Percentiles rank a stretch among this genome's conserved stretches.
phyloP scores from a whole-genome alignment of 35 echinoderm and acorn worm species.

The Chiridota heheva region DNA sequence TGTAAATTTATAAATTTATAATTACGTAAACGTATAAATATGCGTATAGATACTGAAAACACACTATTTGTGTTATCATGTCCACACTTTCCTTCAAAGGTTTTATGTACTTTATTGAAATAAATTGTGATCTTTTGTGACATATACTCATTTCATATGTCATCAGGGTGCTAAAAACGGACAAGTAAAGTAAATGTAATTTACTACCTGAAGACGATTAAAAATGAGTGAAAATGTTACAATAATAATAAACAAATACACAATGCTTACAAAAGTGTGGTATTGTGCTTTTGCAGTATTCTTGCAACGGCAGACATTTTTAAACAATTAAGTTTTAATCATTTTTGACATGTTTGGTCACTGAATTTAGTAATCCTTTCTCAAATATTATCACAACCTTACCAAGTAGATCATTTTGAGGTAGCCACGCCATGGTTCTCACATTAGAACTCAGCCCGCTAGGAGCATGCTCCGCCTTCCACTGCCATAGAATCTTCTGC shows the following conservation, averaged over 20 bases:
- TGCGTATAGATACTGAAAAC: too few species aligned
- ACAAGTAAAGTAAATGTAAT: too few species aligned
- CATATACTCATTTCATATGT: too few species aligned
- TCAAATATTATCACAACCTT: not conserved
- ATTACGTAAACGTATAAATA: too few species aligned
- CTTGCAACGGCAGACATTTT: too few species aligned
- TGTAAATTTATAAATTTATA: too few species aligned
- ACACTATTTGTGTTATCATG: too few species aligned
- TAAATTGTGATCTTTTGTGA: too few species aligned
- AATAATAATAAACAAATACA: not conserved
- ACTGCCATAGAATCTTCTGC: constrained; percentile 57
- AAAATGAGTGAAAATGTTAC: not conserved
- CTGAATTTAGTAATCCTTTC: not conserved
- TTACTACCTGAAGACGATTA: too few species aligned
- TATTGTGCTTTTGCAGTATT: not conserved
- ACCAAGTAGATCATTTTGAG: constrained; percentile 66
- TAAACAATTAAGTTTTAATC: not conserved
- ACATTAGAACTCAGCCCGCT: constrained; percentile 27
- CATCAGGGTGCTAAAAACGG: too few species aligned
- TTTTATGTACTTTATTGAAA: too few species aligned
- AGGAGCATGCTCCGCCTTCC: not conserved
- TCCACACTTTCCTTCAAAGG: too few species aligned
- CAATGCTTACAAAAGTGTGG: not conserved
- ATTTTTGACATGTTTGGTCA: not conserved
- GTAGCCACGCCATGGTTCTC: constrained; percentile 44